These are phyloP conservation scores for Volucella zonaria DNA, from an alignment of 2,888 invertebrate species.

Conservation along the genomic window DNA sequence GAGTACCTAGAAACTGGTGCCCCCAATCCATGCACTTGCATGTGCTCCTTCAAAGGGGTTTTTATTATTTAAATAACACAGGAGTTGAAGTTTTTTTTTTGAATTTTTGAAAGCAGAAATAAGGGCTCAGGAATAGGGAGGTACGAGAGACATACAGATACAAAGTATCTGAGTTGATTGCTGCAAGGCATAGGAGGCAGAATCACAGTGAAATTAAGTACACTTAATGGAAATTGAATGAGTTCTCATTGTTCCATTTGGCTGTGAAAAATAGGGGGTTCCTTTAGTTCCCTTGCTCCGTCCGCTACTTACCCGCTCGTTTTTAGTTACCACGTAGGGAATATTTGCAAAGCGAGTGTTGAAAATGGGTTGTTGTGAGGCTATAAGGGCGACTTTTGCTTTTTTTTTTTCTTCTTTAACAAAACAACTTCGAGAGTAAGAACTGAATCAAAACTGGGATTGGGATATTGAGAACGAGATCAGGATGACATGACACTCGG, in stretches of 20 bases:
- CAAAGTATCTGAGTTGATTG: neutral
- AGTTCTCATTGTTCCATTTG: slow-evolving; percentile 35
- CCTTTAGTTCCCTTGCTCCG: neutral
- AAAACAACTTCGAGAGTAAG: neutral
- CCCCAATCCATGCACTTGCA: slow-evolving; percentile 51
- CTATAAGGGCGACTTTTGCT: slow-evolving; percentile 54
- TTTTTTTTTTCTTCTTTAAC: slow-evolving; percentile 37
- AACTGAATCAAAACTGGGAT: neutral
- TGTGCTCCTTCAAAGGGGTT: slow-evolving; percentile 29
- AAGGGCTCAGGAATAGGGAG: slow-evolving; percentile 13
- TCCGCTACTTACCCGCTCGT: too few relatives aligned
- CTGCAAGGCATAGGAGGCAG: slow-evolving; percentile 33
- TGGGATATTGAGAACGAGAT: neutral
- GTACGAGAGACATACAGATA: neutral
- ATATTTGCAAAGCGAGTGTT: slow-evolving; percentile 1
- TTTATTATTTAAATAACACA: slow-evolving; percentile 46
- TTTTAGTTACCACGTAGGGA: too few relatives aligned
- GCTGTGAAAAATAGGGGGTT: neutral
- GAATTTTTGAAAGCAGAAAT: neutral
- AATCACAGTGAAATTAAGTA: slow-evolving; percentile 66
- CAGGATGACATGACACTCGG: too few relatives aligned
- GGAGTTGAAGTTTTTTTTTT: neutral
- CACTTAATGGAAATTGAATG: slow-evolving; percentile 63
- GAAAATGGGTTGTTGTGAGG: neutral
- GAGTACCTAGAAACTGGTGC: slow-evolving; percentile 47